Evolutionary conservation across 2,113 vertebrate species (phyloP).

Genomic region (Tachuris rubrigastra): DNA sequence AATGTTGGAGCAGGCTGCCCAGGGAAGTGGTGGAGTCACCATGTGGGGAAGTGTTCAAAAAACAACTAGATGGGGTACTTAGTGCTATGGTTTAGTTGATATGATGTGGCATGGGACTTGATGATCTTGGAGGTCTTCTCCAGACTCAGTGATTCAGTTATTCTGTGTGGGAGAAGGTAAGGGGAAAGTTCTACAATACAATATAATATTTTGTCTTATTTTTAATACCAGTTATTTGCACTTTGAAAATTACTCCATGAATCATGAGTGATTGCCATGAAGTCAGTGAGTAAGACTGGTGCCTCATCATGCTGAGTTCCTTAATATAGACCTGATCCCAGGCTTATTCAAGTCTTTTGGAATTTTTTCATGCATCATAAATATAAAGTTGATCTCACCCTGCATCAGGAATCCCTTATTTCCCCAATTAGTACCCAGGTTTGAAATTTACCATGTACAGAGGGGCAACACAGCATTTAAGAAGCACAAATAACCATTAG

Average conservation of each 20-base stretch:
- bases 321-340: neutral
- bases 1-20: neutral
- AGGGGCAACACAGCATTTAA: neutral
- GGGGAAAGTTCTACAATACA: neutral
- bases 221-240: neutral
- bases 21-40: neutral
- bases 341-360: neutral
- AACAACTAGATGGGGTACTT: rapidly evolving
- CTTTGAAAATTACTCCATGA: neutral
- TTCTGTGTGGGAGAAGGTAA: neutral
- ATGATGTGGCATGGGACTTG: neutral
- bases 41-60: neutral
- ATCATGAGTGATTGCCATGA: neutral
- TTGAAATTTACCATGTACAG: neutral
- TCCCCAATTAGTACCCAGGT: neutral
- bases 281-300: neutral
- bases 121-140: neutral
- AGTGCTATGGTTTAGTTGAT: neutral
- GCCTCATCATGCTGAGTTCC: neutral
- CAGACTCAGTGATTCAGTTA: neutral
- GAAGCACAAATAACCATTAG: neutral
- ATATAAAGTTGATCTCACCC: neutral
- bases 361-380: neutral
- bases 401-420: neutral
- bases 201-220: neutral